phyloP scores from a whole-genome alignment of 2,113 vertebrate genomes.

The Jaculus jaculus region DNA sequence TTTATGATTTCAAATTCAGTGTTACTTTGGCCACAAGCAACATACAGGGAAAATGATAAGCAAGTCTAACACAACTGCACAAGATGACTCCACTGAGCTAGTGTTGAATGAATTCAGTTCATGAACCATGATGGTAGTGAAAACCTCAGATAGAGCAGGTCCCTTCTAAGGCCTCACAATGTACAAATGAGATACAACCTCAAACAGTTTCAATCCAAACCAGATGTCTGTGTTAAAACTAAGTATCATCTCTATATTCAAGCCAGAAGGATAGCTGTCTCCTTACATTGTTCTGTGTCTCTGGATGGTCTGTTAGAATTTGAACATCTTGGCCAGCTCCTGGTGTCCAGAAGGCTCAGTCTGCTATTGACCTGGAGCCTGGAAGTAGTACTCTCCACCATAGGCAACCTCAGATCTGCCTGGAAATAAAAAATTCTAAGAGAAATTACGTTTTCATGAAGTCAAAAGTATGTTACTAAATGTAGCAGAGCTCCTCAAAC shows the following conservation, averaged over 20 bases:
- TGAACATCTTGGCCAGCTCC: not conserved
- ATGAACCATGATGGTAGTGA: not conserved
- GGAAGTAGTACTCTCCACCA: not conserved
- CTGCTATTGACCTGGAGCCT: not conserved
- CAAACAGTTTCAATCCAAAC: not conserved
- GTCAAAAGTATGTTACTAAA: not conserved
- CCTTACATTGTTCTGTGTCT: not conserved
- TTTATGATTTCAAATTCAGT: not conserved
- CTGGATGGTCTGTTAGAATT: too few relatives aligned
- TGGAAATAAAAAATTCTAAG: not conserved
- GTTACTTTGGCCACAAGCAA: not conserved
- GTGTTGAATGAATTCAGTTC: not conserved
- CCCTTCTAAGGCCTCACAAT: not conserved
- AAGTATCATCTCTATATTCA: not conserved
- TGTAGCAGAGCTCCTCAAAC: not conserved
- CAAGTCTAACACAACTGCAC: not conserved
- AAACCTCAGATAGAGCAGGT: not conserved
- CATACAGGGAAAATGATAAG: not conserved
- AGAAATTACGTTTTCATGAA: not conserved
- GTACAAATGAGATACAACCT: not conserved
- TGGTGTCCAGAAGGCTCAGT: not conserved
- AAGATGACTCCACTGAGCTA: not conserved
- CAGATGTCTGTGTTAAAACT: not conserved
- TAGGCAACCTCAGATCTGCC: not conserved
- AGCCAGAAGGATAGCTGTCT: not conserved